Evolutionary conservation across 2,888 invertebrate species (phyloP).

Genomic region (Hirtodrosophila trivittata): DNA sequence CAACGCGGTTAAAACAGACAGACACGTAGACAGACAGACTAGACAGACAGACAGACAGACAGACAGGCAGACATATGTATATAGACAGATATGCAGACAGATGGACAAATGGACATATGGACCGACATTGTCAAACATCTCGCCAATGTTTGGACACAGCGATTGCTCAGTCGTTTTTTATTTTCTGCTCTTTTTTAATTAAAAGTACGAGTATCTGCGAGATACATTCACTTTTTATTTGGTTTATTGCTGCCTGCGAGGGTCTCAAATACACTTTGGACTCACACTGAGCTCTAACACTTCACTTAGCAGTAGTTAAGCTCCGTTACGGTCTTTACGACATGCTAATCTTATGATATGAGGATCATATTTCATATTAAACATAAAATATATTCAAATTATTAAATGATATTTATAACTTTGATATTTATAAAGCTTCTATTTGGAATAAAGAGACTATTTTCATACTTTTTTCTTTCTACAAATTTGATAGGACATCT

Average conservation of each 20-base stretch:
- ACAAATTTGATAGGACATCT: no score
- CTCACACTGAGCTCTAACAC: constrained; percentile 15
- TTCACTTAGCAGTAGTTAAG: constrained; percentile 20
- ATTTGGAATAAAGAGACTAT: no score
- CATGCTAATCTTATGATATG: constrained; percentile 23
- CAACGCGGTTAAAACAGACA: constrained; percentile 22
- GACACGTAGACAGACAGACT: constrained; percentile 16
- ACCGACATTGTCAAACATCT: constrained; percentile 65
- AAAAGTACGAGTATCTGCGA: constrained; percentile 47
- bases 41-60: constrained; percentile 4
- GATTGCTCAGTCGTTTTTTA: constrained; percentile 53
- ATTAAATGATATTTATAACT: not conserved
- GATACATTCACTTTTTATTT: constrained; percentile 71
- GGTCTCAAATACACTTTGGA: constrained; percentile 20
- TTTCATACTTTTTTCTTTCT: no score
- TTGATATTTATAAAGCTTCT: not conserved
- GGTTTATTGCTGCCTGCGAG: constrained; percentile 26
- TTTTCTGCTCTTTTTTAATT: constrained; percentile 38
- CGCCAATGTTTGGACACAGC: constrained; percentile 66
- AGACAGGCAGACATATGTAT: constrained; percentile 5
- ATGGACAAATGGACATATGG: constrained; percentile 6
- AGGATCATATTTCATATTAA: not conserved
- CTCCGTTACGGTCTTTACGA: constrained; percentile 20
- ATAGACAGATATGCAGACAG: constrained; percentile 4
- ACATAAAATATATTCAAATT: not conserved